phyloP scores from a whole-genome alignment of 2,888 invertebrate species.

The Proisotoma minuta region DNA sequence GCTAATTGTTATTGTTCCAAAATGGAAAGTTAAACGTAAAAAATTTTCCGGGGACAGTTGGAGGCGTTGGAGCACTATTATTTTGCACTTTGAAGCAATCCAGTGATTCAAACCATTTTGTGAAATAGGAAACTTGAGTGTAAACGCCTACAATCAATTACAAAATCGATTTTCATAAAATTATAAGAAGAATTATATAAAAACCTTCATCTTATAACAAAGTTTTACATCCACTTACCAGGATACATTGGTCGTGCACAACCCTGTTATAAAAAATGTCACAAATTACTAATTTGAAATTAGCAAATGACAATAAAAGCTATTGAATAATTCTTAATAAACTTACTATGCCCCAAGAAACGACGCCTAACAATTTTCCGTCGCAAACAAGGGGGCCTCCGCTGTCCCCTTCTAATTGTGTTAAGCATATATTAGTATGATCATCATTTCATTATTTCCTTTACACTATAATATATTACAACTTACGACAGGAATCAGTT shows the following conservation, averaged over 20 bases:
- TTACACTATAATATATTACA: background rate
- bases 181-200: background rate
- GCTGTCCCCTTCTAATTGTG: slow-evolving; percentile 3
- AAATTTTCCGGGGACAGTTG: slow-evolving; percentile 18
- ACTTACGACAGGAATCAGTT: slow-evolving; percentile 41
- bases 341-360: slow-evolving; percentile 34
- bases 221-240: slow-evolving; percentile 18
- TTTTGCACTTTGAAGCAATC: slow-evolving; percentile 33
- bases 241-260: slow-evolving; percentile 34
- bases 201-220: too few relatives aligned
- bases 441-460: too few relatives aligned
- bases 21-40: slow-evolving; percentile 28
- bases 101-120: slow-evolving; percentile 45
- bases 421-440: too few relatives aligned
- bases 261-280: slow-evolving; percentile 16
- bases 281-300: background rate
- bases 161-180: slow-evolving; percentile 3
- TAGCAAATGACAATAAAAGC: too few relatives aligned
- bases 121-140: slow-evolving; percentile 43
- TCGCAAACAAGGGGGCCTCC: slow-evolving; percentile 27
- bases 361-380: slow-evolving; percentile 30
- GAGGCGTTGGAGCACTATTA: slow-evolving; percentile 13
- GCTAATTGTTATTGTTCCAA: slow-evolving; percentile 16
- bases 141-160: slow-evolving; percentile 13
- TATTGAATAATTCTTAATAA: too few relatives aligned